phyloP scores from a whole-genome alignment of 2,797 vertebrate species.

The Coccyzus lansbergi region DNA sequence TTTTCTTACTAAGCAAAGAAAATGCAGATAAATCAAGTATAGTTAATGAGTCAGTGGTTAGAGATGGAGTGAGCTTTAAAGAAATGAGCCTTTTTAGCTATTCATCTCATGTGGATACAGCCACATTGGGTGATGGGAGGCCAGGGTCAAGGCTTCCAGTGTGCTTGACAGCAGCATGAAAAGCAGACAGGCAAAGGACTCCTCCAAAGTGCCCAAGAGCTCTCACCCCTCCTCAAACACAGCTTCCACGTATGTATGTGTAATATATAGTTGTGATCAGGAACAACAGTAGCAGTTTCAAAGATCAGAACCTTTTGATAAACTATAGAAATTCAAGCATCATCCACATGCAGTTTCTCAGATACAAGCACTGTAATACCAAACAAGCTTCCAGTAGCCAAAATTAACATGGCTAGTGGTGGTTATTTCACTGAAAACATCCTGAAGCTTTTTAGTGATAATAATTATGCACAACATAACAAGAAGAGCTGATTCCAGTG shows the following conservation, averaged over 20 bases:
- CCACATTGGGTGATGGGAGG: fast-evolving
- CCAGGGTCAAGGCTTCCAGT: background rate
- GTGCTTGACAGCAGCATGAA: background rate
- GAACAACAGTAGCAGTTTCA: background rate
- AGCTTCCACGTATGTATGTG: background rate
- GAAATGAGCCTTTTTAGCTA: background rate
- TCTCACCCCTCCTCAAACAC: background rate
- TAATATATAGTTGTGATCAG: background rate
- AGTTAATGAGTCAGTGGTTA: background rate
- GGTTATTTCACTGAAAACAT: background rate
- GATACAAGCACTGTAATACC: background rate
- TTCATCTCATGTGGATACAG: background rate
- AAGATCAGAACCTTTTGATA: background rate
- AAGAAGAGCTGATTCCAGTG: background rate
- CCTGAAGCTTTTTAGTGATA: background rate
- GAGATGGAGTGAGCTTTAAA: background rate
- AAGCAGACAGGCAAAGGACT: background rate
- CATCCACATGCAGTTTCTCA: background rate
- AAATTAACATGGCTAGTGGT: background rate
- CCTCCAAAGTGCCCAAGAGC: background rate
- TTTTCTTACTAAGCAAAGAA: background rate
- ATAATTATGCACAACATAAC: background rate
- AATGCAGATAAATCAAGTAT: background rate
- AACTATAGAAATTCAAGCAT: background rate
- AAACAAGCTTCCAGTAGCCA: background rate